Evolutionary conservation across 1,140 invertebrate species (phyloP), one percentile per base, ranked within the genome.

Genomic region (Agraylea sexmaculata): DNA sequence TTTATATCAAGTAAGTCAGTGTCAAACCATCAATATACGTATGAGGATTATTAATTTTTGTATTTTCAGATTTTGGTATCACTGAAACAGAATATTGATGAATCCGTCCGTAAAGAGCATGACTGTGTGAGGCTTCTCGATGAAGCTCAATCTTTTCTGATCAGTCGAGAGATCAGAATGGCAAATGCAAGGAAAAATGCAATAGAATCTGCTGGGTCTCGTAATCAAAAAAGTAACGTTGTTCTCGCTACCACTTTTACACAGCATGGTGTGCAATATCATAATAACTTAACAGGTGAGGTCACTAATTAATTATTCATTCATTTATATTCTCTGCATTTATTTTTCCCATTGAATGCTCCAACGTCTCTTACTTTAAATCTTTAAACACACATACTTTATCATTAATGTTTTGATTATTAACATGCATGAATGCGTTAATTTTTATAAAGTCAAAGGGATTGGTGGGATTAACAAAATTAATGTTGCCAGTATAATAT

Each of bases 51-150:
- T 22, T 23, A 41, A 43, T 36, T 36, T 40, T 50, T 40, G 37
- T 46, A 27, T 49, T 64, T 62, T 10, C 51, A 88, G 85, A 80
- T 85, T 46, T 68, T 87, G 50, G 80, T 74, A 45, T 83, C 78
- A 49, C 68, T 92, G n/a, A 87, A 88, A 52, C 82, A 87, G 44
- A 84, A 85, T 62, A 76, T 91, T 42, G 87, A 92, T 59, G 74
- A 77, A 37, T 77, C 80, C 57, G 71, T 88, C 32, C 71, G 65
- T 1, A 77, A 76, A n/a, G 67, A 82, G 10, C 70, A 77, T 17
- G 78, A 86, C 57, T 73, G 77, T 15, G 65, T 74, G 18, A 60
- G 74, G 39, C 61, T 90, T 10, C 72, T 86, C 11, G 74, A 76
- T 53, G 75, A 80, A 55, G 86, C 83, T 16, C 72, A 81, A 40